phyloP scores from a whole-genome alignment of 2,113 vertebrate genomes.

The Hirundichthys speculiger region DNA sequence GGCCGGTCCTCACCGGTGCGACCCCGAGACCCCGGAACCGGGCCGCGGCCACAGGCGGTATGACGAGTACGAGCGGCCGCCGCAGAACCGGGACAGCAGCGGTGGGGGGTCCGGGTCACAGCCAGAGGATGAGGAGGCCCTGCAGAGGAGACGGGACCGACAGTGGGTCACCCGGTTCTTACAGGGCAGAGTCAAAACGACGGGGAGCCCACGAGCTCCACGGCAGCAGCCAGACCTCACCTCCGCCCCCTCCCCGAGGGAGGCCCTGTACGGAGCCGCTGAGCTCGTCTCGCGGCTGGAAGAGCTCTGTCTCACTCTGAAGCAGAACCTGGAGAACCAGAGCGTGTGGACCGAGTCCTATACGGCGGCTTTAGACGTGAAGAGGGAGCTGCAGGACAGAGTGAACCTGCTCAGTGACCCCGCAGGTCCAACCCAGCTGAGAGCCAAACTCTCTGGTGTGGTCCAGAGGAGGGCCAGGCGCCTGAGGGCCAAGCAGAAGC shows the following conservation, averaged over 20 bases:
- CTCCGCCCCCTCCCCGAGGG: slow-evolving; percentile 49
- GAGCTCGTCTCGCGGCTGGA: slow-evolving; percentile 77
- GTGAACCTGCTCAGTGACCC: slow-evolving; percentile 71
- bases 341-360: slow-evolving; percentile 70
- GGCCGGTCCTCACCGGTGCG: neutral
- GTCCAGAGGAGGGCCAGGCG: slow-evolving; percentile 79
- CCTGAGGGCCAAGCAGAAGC: slow-evolving; percentile 65
- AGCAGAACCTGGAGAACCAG: slow-evolving; percentile 64
- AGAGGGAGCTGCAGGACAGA: slow-evolving; percentile 61
- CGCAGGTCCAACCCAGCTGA: slow-evolving; percentile 54
- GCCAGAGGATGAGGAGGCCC: slow-evolving; percentile 26
- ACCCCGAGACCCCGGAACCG: neutral
- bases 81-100: neutral
- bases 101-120: neutral
- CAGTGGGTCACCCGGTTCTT: slow-evolving; percentile 71
- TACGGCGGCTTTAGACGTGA: slow-evolving; percentile 39
- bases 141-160: slow-evolving; percentile 60
- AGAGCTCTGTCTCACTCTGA: slow-evolving; percentile 67
- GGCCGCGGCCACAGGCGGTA: neutral
- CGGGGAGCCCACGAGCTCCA: neutral
- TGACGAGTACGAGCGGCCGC: neutral
- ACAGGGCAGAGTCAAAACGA: slow-evolving; percentile 1
- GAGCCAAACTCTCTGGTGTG: slow-evolving; percentile 66
- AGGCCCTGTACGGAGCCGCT: slow-evolving; percentile 70
- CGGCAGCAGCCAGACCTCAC: neutral